A percentile compares a stretch with the other conserved stretches of the same genome.
Conservation (phyloP, 1,140 invertebrate species). For the Harpegnathos saltator region DNA sequence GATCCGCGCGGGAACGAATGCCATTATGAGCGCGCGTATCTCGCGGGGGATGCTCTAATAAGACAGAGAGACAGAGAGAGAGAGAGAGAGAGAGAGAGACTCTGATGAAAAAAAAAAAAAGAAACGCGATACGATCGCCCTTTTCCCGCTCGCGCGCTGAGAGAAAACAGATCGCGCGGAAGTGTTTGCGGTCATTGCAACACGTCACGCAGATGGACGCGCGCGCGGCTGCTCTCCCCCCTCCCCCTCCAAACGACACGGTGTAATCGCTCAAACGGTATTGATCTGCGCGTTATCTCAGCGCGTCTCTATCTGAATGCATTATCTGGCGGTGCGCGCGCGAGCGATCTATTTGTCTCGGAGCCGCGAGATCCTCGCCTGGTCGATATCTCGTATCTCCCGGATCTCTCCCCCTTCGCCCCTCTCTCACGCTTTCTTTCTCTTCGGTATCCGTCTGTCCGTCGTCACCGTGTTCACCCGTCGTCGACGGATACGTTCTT, state of each 20-base stretch:
- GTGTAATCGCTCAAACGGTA: conserved; percentile 39
- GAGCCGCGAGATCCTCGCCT: not conserved
- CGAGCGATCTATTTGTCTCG: conserved; percentile 30
- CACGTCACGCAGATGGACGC: not conserved
- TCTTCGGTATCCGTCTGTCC: too few relatives aligned
- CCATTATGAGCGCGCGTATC: not conserved
- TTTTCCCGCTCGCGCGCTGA: not conserved
- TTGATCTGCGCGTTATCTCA: conserved; percentile 24
- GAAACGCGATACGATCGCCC: not conserved
- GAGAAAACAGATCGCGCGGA: conserved; percentile 7
- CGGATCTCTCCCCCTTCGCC: not conserved
- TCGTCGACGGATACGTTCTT: too few relatives aligned
- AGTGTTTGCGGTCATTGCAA: conserved; percentile 29
- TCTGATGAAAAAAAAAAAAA: not conserved
- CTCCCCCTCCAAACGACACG: not conserved
- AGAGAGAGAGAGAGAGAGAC: too few relatives aligned
- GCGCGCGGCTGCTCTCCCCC: too few relatives aligned
- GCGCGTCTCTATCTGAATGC: conserved; percentile 9
- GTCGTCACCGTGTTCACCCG: too few relatives aligned
- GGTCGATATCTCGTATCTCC: conserved; percentile 47
- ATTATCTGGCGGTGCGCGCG: not conserved
- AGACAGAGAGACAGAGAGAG: not conserved
- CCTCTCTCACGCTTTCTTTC: not conserved
- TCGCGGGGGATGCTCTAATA: not conserved
- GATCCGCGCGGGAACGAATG: conserved; percentile 22